Conservation (phyloP, 2,113 vertebrate species). For the Tachycineta bicolor region DNA sequence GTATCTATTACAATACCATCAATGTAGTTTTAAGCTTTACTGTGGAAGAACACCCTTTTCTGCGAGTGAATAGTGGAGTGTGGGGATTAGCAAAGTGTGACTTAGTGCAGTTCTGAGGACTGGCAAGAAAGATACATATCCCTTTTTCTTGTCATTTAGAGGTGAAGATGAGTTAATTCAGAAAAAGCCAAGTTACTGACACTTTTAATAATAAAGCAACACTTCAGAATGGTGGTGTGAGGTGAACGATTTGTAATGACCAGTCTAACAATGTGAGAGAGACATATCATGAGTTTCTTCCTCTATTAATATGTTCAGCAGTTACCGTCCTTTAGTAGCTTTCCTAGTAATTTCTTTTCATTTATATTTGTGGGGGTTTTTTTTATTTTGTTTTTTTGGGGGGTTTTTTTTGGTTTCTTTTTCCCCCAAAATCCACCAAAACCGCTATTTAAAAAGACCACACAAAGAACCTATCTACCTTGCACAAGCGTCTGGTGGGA, state of each 20-base stretch:
- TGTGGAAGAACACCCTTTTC: background rate
- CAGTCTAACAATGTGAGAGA: constrained; percentile 40
- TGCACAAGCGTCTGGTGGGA: background rate
- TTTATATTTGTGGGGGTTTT: background rate
- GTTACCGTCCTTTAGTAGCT: constrained; percentile 1
- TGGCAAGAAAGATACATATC: constrained; percentile 52
- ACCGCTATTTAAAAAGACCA: constrained; percentile 45
- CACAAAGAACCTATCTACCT: constrained; percentile 37
- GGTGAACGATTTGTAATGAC: constrained; percentile 49
- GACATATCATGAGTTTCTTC: background rate
- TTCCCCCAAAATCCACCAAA: background rate
- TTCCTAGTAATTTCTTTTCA: constrained; percentile 30
- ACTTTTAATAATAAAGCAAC: constrained; percentile 66
- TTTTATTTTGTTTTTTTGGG: background rate
- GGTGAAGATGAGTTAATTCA: constrained; percentile 51
- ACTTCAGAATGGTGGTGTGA: constrained; percentile 41
- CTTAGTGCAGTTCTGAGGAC: background rate
- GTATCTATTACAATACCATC: background rate
- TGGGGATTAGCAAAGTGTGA: constrained; percentile 7
- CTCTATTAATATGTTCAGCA: background rate
- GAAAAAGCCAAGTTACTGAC: constrained; percentile 29
- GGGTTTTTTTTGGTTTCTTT: background rate
- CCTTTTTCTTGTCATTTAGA: constrained; percentile 56
- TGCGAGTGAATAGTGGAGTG: fast-evolving
- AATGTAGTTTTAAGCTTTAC: background rate